phyloP scores from a whole-genome alignment of 2,888 invertebrate species.

The Tridacna crocea region DNA sequence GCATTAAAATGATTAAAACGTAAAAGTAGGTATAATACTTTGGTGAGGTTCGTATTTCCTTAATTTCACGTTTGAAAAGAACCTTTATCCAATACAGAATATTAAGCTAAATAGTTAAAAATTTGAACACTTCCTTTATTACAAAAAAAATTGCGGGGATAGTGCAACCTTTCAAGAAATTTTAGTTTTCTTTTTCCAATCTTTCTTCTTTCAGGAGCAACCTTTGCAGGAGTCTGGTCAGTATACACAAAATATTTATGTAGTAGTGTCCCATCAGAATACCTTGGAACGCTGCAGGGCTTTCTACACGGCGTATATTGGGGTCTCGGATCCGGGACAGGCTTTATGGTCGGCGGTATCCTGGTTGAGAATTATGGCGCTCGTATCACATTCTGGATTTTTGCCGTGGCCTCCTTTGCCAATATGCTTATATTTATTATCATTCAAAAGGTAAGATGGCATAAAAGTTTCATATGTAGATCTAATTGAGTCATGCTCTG shows the following conservation, averaged over 20 bases:
- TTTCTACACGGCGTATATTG: conserved; percentile 69
- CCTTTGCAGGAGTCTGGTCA: conserved; percentile 67
- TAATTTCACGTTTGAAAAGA: too few relatives aligned
- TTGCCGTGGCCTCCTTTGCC: conserved; percentile 57
- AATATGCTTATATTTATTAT: conserved; percentile 56
- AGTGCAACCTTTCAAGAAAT: too few relatives aligned
- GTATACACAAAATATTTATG: conserved; percentile 63
- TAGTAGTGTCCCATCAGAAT: conserved; percentile 57
- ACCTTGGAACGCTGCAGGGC: conserved; percentile 65
- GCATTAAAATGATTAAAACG: too few relatives aligned
- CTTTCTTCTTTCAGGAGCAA: conserved; percentile 47
- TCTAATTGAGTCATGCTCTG: too few relatives aligned
- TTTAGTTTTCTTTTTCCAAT: too few relatives aligned
- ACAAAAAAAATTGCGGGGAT: too few relatives aligned
- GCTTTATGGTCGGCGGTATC: conserved; percentile 62
- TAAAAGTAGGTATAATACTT: too few relatives aligned
- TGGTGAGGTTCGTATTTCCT: too few relatives aligned
- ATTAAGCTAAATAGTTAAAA: background rate
- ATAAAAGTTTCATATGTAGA: too few relatives aligned
- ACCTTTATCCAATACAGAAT: too few relatives aligned
- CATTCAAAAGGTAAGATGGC: conserved; percentile 58
- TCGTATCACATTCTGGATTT: conserved; percentile 63
- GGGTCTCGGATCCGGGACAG: conserved; percentile 66
- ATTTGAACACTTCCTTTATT: too few relatives aligned
- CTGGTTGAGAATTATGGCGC: conserved; percentile 60